Percentiles rank a stretch among this genome's conserved stretches.
Conservation (phyloP, 2,888 invertebrate species). For the Julus scandinavius region DNA sequence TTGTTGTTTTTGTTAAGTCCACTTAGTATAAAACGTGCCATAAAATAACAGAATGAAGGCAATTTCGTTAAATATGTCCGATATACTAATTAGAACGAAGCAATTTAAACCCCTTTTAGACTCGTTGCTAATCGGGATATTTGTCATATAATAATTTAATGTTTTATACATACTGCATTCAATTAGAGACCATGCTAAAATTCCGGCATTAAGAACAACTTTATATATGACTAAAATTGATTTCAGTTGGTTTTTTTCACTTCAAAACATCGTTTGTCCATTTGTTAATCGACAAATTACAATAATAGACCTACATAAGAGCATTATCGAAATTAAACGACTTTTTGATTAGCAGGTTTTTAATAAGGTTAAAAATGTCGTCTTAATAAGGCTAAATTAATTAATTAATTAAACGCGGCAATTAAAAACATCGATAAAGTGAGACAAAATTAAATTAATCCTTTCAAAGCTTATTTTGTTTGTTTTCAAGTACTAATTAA, state of each 20-base stretch:
- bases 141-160: not conserved
- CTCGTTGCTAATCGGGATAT: not conserved
- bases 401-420: not conserved
- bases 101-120: not conserved
- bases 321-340: not conserved
- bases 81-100: not conserved
- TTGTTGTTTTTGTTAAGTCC: not conserved
- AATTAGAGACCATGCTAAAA: not conserved
- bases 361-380: constrained; percentile 20
- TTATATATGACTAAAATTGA: not conserved
- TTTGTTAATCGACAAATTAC: constrained; percentile 11
- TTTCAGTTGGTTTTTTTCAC: not conserved
- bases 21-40: not conserved
- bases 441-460: too few species aligned
- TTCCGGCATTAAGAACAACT: not conserved
- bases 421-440: not conserved
- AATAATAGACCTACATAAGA: not conserved
- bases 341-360: not conserved
- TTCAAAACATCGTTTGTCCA: not conserved
- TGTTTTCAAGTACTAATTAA: too few species aligned
- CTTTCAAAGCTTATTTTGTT: too few species aligned
- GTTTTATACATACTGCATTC: not conserved
- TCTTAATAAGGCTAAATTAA: not conserved
- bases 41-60: not conserved
- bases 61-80: not conserved